Evolutionary conservation across 1,140 invertebrate genomes (phyloP).

Genomic region (Trachymyrmex septentrionalis): DNA sequence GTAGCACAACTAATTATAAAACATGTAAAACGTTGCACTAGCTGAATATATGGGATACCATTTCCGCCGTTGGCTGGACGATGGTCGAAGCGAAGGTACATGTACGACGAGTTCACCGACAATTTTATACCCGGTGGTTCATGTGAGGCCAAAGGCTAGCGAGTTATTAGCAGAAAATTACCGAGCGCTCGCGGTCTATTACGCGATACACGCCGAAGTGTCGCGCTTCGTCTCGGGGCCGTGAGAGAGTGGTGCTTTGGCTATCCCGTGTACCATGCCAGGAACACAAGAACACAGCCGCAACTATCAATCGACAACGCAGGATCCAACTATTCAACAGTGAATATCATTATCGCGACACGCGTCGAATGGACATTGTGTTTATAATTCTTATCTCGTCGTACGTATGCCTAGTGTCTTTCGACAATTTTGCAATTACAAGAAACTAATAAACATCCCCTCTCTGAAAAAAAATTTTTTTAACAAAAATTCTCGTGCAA

Average conservation of each 20-base stretch:
- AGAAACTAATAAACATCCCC: too few species aligned
- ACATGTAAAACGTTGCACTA: constrained; percentile 9
- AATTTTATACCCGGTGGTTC: constrained; percentile 62
- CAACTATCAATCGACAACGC: constrained; percentile 50
- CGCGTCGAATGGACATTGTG: constrained; percentile 8
- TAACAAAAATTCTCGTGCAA: neutral
- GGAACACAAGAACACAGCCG: constrained; percentile 42
- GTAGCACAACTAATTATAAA: constrained; percentile 11
- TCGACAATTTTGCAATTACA: neutral
- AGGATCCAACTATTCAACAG: constrained; percentile 6
- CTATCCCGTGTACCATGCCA: constrained; percentile 24
- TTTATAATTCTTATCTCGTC: neutral
- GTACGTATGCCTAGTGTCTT: neutral
- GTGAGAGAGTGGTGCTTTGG: constrained; percentile 66
- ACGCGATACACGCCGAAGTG: constrained; percentile 70
- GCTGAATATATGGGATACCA: neutral
- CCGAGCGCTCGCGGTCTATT: constrained; percentile 70
- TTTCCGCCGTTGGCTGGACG: constrained; percentile 33
- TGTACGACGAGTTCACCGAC: constrained; percentile 46
- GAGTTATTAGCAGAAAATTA: constrained; percentile 74
- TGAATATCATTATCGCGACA: constrained; percentile 50
- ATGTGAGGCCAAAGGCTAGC: constrained; percentile 67
- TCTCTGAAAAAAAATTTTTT: neutral
- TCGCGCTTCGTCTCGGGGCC: constrained; percentile 70
- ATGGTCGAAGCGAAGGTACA: constrained; percentile 21